Evolutionary conservation across 1,140 invertebrate species (phyloP).

Genomic region (Amphibalanus amphitrite): DNA sequence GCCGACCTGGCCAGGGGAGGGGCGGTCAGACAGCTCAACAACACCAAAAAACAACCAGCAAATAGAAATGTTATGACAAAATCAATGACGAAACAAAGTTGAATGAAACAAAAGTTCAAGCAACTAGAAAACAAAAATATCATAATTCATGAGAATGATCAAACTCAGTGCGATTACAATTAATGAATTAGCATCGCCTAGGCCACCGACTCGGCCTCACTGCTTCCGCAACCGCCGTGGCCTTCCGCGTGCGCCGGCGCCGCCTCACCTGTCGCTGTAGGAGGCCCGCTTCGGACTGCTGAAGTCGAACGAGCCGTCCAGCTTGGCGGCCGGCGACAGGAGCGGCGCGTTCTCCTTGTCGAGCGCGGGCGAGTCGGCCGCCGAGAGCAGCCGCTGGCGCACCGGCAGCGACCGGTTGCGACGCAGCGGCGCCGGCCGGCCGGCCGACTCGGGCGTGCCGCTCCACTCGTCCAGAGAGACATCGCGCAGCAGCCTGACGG

Average conservation of each 20-base stretch:
- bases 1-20: not conserved
- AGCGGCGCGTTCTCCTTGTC: slow-evolving; percentile 3
- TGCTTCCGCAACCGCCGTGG: not conserved
- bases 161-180: too few species aligned
- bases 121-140: too few species aligned
- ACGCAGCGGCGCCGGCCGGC: not conserved
- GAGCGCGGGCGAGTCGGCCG: not conserved
- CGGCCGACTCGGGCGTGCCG: not conserved
- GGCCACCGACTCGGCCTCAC: not conserved
- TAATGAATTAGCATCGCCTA: not conserved
- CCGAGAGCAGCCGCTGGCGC: not conserved
- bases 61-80: too few species aligned
- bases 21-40: too few species aligned
- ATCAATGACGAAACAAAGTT: too few species aligned
- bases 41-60: too few species aligned
- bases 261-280: not conserved
- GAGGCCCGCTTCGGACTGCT: not conserved
- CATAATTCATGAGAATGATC: too few species aligned
- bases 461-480: not conserved
- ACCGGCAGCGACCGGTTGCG: not conserved
- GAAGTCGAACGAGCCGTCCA: not conserved
- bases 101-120: too few species aligned
- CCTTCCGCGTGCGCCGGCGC: not conserved
- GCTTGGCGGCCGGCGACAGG: not conserved
- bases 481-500: not conserved